Evolutionary conservation across 92 coral and sea anemone genomes (phyloP).

Genomic region (Zoanthus gigantus): DNA sequence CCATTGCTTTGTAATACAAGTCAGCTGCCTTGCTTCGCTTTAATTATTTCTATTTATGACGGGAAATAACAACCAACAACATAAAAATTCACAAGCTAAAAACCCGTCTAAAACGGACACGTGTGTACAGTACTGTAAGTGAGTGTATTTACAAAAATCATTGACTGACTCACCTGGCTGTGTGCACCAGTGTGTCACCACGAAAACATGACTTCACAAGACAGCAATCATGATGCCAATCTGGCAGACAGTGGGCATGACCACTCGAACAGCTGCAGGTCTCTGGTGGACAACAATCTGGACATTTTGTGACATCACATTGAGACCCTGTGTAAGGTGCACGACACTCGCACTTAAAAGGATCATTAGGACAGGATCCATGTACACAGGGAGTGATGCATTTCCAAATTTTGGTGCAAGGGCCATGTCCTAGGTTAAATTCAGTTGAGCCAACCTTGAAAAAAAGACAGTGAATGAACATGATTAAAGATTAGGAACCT

Average conservation of each 20-base stretch:
- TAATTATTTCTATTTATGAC: too few relatives aligned
- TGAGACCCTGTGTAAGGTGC: constrained; percentile 78
- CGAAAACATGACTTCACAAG: constrained; percentile 87
- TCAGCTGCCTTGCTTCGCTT: too few relatives aligned
- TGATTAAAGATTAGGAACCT: too few relatives aligned
- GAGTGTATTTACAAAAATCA: not conserved
- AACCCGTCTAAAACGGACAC: too few relatives aligned
- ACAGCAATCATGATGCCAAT: constrained; percentile 90
- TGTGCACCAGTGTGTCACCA: constrained; percentile 90
- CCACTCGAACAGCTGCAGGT: constrained; percentile 80
- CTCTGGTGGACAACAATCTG: constrained; percentile 93
- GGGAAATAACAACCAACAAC: too few relatives aligned
- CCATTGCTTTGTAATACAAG: too few relatives aligned
- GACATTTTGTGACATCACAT: constrained; percentile 82
- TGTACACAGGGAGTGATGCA: constrained; percentile 76
- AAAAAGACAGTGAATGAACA: not conserved
- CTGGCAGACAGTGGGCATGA: constrained; percentile 50
- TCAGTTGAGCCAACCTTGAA: constrained; percentile 31
- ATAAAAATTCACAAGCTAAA: too few relatives aligned
- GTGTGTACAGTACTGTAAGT: not conserved
- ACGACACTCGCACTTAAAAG: constrained; percentile 70
- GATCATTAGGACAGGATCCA: constrained; percentile 77
- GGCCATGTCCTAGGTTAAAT: constrained; percentile 69
- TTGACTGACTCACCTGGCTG: constrained; percentile 35
- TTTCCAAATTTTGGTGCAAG: constrained; percentile 75